Conservation (phyloP, 2,113 vertebrate genomes). For the Mirza zaza region DNA sequence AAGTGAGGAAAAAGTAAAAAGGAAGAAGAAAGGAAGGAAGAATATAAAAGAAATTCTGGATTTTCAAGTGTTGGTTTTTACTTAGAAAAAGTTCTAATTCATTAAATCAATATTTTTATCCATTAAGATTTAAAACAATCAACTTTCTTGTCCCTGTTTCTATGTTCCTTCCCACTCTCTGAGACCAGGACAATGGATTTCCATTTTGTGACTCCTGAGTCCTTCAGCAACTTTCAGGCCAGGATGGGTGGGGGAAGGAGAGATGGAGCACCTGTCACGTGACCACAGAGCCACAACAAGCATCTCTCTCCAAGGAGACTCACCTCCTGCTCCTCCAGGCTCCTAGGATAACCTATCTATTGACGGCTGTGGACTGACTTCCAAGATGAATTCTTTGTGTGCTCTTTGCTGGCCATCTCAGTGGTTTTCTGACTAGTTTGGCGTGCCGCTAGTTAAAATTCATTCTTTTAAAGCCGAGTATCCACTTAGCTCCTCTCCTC, state of each 20-base stretch:
- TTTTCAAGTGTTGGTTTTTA: constrained; percentile 51
- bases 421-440: constrained; percentile 45
- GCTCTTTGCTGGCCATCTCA: constrained; percentile 5
- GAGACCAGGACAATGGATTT: not conserved
- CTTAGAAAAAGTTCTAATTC: not conserved
- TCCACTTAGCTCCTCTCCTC: constrained; percentile 83
- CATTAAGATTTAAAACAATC: not conserved
- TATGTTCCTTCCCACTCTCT: not conserved
- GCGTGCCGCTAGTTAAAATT: constrained; percentile 80
- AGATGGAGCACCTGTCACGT: no score
- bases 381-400: not conserved
- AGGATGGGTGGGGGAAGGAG: not conserved
- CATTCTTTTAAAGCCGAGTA: constrained; percentile 78
- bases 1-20: not conserved
- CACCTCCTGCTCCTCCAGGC: not conserved
- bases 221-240: not conserved
- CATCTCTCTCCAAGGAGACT: not conserved
- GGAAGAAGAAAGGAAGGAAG: not conserved
- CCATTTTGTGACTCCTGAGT: not conserved
- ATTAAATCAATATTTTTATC: not conserved
- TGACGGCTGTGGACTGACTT: not conserved
- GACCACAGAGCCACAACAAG: not conserved
- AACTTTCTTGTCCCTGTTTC: not conserved
- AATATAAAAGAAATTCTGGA: not conserved
- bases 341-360: not conserved